Evolutionary conservation across 2,113 vertebrate genomes (phyloP).

Genomic region (Sorex fumeus): DNA sequence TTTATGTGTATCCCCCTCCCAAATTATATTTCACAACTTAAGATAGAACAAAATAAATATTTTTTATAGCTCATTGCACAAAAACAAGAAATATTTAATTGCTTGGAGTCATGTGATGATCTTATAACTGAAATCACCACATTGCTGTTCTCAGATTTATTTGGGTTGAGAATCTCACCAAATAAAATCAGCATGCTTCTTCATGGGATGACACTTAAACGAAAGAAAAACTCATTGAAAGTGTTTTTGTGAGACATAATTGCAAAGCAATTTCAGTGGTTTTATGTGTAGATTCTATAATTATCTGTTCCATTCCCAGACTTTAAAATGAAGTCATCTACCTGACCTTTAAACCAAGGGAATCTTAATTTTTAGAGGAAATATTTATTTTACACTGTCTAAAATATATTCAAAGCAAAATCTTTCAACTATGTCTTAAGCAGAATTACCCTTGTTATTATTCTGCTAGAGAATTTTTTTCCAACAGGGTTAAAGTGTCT

Average conservation of each 20-base stretch:
- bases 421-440: not conserved
- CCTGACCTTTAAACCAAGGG: conserved; percentile 2
- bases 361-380: conserved; percentile 36
- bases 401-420: not conserved
- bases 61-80: not conserved
- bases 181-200: not conserved
- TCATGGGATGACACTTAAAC: not conserved
- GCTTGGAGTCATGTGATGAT: not conserved
- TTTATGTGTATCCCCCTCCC: not conserved
- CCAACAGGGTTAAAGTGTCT: not conserved
- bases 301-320: not conserved
- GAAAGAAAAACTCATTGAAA: not conserved
- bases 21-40: not conserved
- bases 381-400: not conserved
- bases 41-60: not conserved
- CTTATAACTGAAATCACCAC: not conserved
- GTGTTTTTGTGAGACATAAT: conserved; percentile 26
- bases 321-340: not conserved
- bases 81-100: not conserved
- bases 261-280: conserved; percentile 27
- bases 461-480: conserved; percentile 27
- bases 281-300: conserved; percentile 13
- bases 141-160: not conserved
- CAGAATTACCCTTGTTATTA: not conserved
- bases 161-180: not conserved